Percentiles rank a stretch among this genome's conserved stretches.
Conservation (phyloP, 2,113 vertebrate genomes). For the Gasterosteus nipponicus region DNA sequence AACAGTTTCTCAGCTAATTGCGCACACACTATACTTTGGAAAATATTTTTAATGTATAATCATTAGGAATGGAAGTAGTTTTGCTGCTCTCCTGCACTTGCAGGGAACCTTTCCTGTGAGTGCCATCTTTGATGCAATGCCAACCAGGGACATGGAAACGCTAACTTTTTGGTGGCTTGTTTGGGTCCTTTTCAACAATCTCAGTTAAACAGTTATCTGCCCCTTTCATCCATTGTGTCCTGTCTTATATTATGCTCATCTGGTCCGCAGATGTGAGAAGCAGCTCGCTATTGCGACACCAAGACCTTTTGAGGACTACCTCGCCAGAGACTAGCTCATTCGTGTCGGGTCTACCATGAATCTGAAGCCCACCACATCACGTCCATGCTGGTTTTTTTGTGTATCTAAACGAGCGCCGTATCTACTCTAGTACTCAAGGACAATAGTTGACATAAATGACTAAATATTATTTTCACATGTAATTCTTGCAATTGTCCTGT, state of each 20-base stretch:
- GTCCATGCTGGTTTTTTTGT: not conserved
- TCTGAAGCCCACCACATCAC: slow-evolving; percentile 16
- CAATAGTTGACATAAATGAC: not conserved
- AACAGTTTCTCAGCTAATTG: slow-evolving; percentile 5
- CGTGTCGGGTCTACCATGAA: not conserved
- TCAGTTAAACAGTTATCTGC: slow-evolving; percentile 55
- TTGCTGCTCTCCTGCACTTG: not conserved
- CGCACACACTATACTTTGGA: not conserved
- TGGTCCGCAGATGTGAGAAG: slow-evolving; percentile 59
- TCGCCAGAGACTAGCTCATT: not conserved
- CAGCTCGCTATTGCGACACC: slow-evolving; percentile 2
- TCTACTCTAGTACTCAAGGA: slow-evolving; percentile 1
- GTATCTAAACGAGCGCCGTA: not conserved
- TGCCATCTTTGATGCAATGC: slow-evolving; percentile 11
- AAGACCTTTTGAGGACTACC: not conserved
- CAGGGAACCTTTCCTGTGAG: slow-evolving; percentile 4
- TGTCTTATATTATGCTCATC: slow-evolving; percentile 54
- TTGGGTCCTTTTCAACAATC: slow-evolving; percentile 47
- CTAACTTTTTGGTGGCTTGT: slow-evolving; percentile 39
- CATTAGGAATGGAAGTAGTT: not conserved
- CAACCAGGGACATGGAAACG: slow-evolving; percentile 36
- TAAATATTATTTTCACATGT: too few species aligned
- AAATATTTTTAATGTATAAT: not conserved
- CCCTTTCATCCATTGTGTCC: slow-evolving; percentile 39
- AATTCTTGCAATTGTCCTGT: not conserved